Percentiles rank a stretch among this genome's conserved stretches.
These are phyloP conservation scores for Drosophila azteca DNA, from an alignment of 1,140 invertebrate genomes.

Conservation along the genomic window DNA sequence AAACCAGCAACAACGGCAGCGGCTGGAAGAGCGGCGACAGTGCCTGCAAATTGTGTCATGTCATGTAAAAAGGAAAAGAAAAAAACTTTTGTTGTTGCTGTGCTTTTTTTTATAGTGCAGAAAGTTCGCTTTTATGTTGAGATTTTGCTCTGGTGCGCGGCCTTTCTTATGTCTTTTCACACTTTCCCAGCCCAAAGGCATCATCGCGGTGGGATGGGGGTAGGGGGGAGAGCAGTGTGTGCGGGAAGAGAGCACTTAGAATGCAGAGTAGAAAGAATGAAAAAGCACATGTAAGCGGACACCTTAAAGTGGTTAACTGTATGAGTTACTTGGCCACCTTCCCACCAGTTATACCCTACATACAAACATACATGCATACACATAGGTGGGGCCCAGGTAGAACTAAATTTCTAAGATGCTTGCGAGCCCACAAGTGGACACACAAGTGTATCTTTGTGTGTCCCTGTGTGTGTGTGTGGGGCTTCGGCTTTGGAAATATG, in stretches of 20 bases:
- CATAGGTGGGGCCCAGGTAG: constrained; percentile 27
- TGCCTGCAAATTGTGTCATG: constrained; percentile 78
- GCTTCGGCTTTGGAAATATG: constrained; percentile 48
- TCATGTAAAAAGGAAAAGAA: constrained; percentile 60
- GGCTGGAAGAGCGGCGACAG: constrained; percentile 36
- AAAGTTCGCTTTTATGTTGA: constrained; percentile 63
- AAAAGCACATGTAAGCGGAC: constrained; percentile 71
- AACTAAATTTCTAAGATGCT: constrained; percentile 45
- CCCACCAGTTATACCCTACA: constrained; percentile 6
- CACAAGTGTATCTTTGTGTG: background rate
- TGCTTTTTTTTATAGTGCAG: constrained; percentile 49
- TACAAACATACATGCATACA: too few relatives aligned
- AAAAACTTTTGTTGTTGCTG: constrained; percentile 38
- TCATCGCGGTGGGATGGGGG: too few relatives aligned
- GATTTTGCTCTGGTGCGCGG: constrained; percentile 66
- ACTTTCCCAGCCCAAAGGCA: constrained; percentile 53
- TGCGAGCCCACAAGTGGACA: constrained; percentile 4
- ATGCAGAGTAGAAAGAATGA: constrained; percentile 25
- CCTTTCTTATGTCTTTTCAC: constrained; percentile 74
- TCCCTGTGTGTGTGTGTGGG: constrained; percentile 19
- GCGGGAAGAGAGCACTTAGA: constrained; percentile 14
- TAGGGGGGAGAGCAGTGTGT: background rate
- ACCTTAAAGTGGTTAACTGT: constrained; percentile 66
- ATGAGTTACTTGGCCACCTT: constrained; percentile 62
- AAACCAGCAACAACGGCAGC: constrained; percentile 38